Percentiles rank a stretch among this genome's conserved stretches.
phyloP scores from a whole-genome alignment of 2,797 vertebrate species.

The Cirrhinus mrigala region DNA sequence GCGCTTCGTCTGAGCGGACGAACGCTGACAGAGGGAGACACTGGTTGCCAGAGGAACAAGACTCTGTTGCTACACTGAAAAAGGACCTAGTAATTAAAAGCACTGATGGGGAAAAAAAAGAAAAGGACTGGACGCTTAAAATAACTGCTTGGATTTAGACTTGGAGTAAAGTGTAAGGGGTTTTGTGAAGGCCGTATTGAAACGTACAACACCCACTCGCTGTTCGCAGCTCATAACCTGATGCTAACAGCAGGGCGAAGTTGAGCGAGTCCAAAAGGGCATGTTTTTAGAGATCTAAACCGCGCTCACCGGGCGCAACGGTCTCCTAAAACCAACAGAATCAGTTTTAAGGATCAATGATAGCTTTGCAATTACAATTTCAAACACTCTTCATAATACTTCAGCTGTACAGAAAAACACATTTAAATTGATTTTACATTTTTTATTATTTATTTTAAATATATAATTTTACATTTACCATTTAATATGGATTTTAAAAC shows the following conservation, averaged over 20 bases:
- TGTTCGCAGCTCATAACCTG: not conserved
- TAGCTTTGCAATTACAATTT: not conserved
- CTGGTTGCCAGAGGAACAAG: conserved; percentile 46
- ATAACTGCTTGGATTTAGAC: conserved; percentile 48
- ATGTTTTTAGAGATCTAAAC: conserved; percentile 1
- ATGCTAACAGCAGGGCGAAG: conserved; percentile 22
- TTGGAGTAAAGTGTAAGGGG: conserved; percentile 2
- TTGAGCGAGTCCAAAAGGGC: conserved; percentile 38
- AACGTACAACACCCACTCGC: not conserved
- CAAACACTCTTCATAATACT: not conserved
- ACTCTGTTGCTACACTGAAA: conserved; percentile 40
- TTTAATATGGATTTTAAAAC: not conserved
- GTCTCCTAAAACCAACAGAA: not conserved
- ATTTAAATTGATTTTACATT: not conserved
- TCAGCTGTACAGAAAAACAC: not conserved
- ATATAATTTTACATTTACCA: not conserved
- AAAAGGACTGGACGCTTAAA: conserved; percentile 51
- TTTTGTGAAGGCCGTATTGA: conserved; percentile 24
- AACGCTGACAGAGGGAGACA: conserved; percentile 28
- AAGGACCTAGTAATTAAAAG: conserved; percentile 55
- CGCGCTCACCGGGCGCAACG: not conserved
- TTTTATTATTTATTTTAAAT: not conserved
- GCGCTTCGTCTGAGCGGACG: not conserved
- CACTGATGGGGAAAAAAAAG: conserved; percentile 7
- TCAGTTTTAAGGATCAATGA: not conserved